Evolutionary conservation across 2,888 invertebrate genomes (phyloP), one percentile per base, ranked within the genome.

Genomic region (Gerosis bhagava): DNA sequence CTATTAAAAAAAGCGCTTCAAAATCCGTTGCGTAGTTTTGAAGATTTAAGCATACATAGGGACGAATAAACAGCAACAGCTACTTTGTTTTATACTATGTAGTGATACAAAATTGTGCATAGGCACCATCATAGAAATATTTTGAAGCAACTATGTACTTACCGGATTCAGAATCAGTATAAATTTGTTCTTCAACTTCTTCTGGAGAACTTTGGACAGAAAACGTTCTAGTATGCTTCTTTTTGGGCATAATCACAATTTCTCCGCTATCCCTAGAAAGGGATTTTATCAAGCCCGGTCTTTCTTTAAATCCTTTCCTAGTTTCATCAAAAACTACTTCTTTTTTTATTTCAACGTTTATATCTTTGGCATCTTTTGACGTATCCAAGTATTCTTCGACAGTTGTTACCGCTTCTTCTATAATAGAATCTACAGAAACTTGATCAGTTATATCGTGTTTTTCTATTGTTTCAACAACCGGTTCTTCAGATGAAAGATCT

Each of bases 151-250:
- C n/a, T n/a, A n/a, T 22, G 36, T 12, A 22, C 25, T 29, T 15
- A 11, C 89, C 89, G 51, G 89, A 89, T 75, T 90, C 89, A 3
- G 89, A 89, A 61, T 90, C 89, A 22, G 89, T 88, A 44, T 89
- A 90, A 51, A 90, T 89, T 53, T 90, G 89, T 60, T 89, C 89
- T 63, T 90, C 89, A 15, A 89, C 80, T 76, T 90, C 89, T 49
- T 90, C 89, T 1, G 89, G 89, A 8, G 89, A 89, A 60, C 89
- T 89, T 63, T 90, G 89, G 2, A 90, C 89, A 1, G 89, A 90
- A 49, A 88, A 90, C 10, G 88, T 88, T 51, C 88, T 69, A 1
- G 77, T 62, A 25, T 87, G 87, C 62, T 88, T 88, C 62, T 88
- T 88, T 56, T 88, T 88, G 1, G 88, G 88, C 76, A 88, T 76